Percentiles rank a stretch among this genome's conserved stretches.
These are phyloP conservation scores for Cecidostiba fungosa DNA, from an alignment of 2,888 invertebrate genomes.

Conservation along the genomic window DNA sequence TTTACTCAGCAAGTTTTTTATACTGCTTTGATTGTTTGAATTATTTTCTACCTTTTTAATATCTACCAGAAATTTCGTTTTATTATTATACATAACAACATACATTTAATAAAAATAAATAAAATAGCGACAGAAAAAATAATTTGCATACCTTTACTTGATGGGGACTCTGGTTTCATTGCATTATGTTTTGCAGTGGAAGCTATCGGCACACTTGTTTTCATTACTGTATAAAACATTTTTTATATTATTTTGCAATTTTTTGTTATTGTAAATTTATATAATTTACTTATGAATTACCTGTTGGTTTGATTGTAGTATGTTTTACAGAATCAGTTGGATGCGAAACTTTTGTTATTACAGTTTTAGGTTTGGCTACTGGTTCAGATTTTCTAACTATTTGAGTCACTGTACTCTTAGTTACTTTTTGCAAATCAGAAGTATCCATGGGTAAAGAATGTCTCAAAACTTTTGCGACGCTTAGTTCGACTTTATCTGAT, in stretches of 20 bases:
- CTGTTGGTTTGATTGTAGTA: conserved; percentile 1
- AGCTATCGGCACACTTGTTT: background rate
- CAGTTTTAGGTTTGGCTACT: background rate
- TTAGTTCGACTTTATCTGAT: background rate
- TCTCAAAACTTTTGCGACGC: conserved; percentile 29
- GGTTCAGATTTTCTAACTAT: conserved; percentile 12
- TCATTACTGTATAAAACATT: background rate
- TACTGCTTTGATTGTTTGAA: background rate
- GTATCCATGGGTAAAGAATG: conserved; percentile 21
- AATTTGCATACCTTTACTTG: conserved; percentile 12
- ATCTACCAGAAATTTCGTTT: background rate
- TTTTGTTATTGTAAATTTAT: background rate
- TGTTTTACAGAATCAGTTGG: background rate
- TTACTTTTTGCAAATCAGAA: background rate
- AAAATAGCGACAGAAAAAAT: background rate
- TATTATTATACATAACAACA: background rate
- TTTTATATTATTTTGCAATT: background rate
- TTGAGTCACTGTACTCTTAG: background rate
- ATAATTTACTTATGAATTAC: conserved; percentile 16
- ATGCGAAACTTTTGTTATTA: background rate
- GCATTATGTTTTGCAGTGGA: background rate
- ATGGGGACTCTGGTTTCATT: background rate
- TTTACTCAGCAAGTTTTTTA: conserved; percentile 28
- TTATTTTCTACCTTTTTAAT: conserved; percentile 1
- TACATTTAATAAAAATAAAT: background rate